Evolutionary conservation across 2,888 invertebrate genomes (phyloP).

Genomic region (Leptothorax acervorum): DNA sequence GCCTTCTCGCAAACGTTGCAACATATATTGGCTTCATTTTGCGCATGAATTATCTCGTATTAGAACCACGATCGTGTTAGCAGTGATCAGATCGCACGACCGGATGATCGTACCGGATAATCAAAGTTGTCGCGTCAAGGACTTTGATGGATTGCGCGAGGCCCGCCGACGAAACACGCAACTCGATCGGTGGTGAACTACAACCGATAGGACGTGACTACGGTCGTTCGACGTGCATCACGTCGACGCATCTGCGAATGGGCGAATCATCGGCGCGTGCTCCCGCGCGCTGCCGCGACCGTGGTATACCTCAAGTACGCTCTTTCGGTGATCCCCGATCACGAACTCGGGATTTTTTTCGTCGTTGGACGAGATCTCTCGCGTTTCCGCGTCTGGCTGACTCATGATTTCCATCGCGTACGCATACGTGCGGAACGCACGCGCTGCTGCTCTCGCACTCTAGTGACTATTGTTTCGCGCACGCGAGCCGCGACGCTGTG

Average conservation of each 20-base stretch:
- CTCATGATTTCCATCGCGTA: constrained; percentile 34
- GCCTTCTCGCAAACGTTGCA: neutral
- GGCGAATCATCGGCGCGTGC: constrained; percentile 40
- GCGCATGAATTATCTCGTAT: constrained; percentile 8
- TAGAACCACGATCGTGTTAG: constrained; percentile 12
- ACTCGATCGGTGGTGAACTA: constrained; percentile 4
- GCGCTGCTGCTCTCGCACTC: neutral
- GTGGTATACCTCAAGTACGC: neutral
- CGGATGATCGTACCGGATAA: constrained; percentile 3
- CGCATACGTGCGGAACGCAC: constrained; percentile 6
- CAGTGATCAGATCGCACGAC: constrained; percentile 7
- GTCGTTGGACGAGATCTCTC: constrained; percentile 30
- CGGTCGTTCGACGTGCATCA: constrained; percentile 7
- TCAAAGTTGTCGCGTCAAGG: constrained; percentile 18
- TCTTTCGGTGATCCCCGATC: constrained; percentile 37
- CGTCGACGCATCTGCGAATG: constrained; percentile 26
- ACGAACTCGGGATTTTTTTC: constrained; percentile 45
- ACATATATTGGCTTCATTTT: neutral
- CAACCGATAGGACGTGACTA: constrained; percentile 26
- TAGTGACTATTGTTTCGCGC: constrained; percentile 31
- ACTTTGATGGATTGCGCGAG: constrained; percentile 24
- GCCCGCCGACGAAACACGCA: neutral
- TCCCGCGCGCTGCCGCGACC: neutral
- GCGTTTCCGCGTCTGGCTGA: constrained; percentile 15
- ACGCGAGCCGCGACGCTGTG: constrained; percentile 16